Base-by-base conservation (phyloP, 2,888 invertebrate genomes). In the Pediacus dermestoides region DNA sequence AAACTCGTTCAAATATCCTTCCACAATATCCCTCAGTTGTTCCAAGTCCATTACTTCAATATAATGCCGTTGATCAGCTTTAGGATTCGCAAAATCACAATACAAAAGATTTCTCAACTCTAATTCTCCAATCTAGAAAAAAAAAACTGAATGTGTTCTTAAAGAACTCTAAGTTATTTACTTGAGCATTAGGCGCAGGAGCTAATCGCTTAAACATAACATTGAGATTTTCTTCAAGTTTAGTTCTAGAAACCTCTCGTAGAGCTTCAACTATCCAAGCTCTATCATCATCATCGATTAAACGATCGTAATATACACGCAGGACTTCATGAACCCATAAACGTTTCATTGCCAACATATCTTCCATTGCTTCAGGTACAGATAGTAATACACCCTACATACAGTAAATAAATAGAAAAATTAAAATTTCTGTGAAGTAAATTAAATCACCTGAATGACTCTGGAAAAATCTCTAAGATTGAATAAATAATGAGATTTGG, bases 31-130 rank as follows among this genome's bases (percentile, higher is more conserved):
- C 39, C 85, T 80, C 37, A 96, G 70, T 48, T 82, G 79, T 25
- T 88, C 88, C 61, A 93, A 73, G 63, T 94, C 89, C 1, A 75
- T 69, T 0, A 93, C 91, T 73, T 95, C 94, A 60, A 88, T 79
- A 60, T 96, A 96, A 59, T 88, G 81, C 16, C 90, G 80, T 7
- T 81, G 80, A 59, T 94, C 93, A 7, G 86, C 87, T 75, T 94
- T 94, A 0, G 92, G 89, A 71, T 96, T 94, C 0, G 87, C 85
- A 64, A 96, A 96, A 67, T 96, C 94, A 64, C 96, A 96, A 68
- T 88, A 96, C 41, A 96, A 80, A 43, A 96, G 73, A 55, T 84
- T 86, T 38, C 94, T 77, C 4, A 95, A 73, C 64, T 94, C 88
- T 10, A 74, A 73, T 62, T 93, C 92, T 1, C 82, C 82, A 31